Evolutionary conservation across 2,888 invertebrate species (phyloP).

Genomic region (Dasysyrphus tricinctus): DNA sequence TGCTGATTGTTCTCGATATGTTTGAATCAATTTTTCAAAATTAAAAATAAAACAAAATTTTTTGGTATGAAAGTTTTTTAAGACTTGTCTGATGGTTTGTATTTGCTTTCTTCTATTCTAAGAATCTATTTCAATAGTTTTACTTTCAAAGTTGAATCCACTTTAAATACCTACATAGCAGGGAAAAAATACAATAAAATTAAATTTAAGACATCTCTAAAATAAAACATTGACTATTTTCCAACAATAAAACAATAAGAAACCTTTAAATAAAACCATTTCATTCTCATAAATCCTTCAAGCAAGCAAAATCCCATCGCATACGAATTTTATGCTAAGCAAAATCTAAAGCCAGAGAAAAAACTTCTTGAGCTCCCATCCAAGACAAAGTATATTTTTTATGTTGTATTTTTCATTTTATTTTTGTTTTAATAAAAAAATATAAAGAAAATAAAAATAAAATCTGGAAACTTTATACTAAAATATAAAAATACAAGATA

Average conservation of each 20-base stretch:
- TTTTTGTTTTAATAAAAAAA: conserved; percentile 16
- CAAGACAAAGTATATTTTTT: conserved; percentile 22
- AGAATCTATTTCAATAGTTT: neutral
- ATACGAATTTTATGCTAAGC: conserved; percentile 37
- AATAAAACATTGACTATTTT: conserved; percentile 14
- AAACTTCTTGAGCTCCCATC: conserved; percentile 11
- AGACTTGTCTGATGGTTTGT: neutral
- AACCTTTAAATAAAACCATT: conserved; percentile 41
- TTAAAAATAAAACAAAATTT: no score
- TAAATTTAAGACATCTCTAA: conserved; percentile 5
- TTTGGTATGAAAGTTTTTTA: no score
- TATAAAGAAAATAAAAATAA: conserved; percentile 35
- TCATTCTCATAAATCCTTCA: conserved; percentile 41
- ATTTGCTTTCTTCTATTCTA: neutral
- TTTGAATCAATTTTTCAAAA: no score
- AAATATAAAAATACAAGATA: conserved; percentile 33
- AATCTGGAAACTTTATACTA: conserved; percentile 53
- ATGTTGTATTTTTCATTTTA: neutral
- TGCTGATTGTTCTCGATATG: no score
- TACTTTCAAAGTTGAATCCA: neutral
- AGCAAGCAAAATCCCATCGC: conserved; percentile 27
- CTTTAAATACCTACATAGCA: neutral
- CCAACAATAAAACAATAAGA: conserved; percentile 19
- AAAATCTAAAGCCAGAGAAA: neutral
- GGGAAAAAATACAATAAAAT: neutral